Evolutionary conservation across 2,888 invertebrate species (phyloP), one percentile per base, ranked within the genome.

Genomic region (Bombyx huttoni): DNA sequence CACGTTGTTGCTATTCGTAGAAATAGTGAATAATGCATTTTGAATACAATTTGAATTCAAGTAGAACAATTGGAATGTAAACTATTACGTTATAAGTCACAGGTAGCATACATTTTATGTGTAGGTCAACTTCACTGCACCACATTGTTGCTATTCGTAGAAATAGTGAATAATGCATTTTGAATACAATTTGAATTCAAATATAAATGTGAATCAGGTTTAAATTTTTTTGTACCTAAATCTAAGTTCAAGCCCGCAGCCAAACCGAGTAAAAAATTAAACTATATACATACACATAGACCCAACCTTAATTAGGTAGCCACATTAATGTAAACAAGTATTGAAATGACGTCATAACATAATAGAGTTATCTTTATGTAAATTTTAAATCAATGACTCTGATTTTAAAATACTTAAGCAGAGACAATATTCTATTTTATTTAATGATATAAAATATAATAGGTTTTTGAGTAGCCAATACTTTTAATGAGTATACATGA

Each of bases 1-100:
- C 67, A 54, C 64, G 60, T 64, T 64, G 54, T 58, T 56, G 58
- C 57, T 54, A 54, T 51, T 60, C 56, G 63, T 60, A 62, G 61
- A 59, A 56, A 56, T 66, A 52, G 66, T 73, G 68, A 72, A 72
- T 75, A 68, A 74, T 74, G 68, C 69, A 73, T 73, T 66, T 65
- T 57, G 68, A 67, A 71, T 71, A 68, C 65, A 54, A 60, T 70
- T 70, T 68, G 64, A 73, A 70, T 73, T 56, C 55, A 53, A 68
- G 65, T 51, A 47, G 7, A 9, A 35, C 35, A 35, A 35, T 9
- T 40, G 6, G 12, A 40, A 10, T 7, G 9, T 10, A 40, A 40
- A 10, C 8, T 40, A 40, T 24, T 24, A 24, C 1, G 24, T 24
- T 24, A 24, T 5, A 5, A 24, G 24, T 24, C 24, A 24, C 40